phyloP scores from a whole-genome alignment of 2,797 vertebrate genomes.

The Philypnodon macrostomus region DNA sequence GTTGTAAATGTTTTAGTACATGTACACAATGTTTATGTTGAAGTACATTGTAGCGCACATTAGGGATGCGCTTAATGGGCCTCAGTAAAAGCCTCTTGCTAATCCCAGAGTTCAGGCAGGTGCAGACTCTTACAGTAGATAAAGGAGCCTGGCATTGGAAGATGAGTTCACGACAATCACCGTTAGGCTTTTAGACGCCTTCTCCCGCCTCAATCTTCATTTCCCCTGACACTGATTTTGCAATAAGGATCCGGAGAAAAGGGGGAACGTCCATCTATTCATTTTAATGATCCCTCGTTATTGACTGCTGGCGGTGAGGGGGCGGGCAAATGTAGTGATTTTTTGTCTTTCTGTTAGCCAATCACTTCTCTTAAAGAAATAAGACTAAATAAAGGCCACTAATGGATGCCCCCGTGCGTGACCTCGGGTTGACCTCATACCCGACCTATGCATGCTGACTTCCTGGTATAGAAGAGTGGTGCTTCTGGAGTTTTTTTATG shows the following conservation, averaged over 20 bases:
- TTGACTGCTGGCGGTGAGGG: constrained; percentile 80
- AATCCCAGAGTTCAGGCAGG: constrained; percentile 74
- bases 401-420: constrained; percentile 76
- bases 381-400: constrained; percentile 79
- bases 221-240: constrained; percentile 82
- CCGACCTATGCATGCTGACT: constrained; percentile 48
- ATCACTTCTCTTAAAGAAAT: constrained; percentile 79
- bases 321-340: constrained; percentile 80
- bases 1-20: constrained; percentile 66
- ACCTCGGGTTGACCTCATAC: constrained; percentile 68
- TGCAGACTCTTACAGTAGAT: constrained; percentile 76
- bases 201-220: constrained; percentile 78
- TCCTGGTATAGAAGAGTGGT: constrained; percentile 43
- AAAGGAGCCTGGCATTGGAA: constrained; percentile 70
- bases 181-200: constrained; percentile 82
- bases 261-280: constrained; percentile 83
- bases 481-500: constrained; percentile 22
- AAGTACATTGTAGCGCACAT: constrained; percentile 61
- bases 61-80: constrained; percentile 75
- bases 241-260: constrained; percentile 82
- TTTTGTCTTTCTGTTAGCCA: constrained; percentile 77
- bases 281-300: constrained; percentile 84
- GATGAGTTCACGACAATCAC: constrained; percentile 79
- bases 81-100: constrained; percentile 75
- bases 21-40: constrained; percentile 70